Evolutionary conservation across 1,140 invertebrate genomes (phyloP).

Genomic region (Leptinotarsa texana): DNA sequence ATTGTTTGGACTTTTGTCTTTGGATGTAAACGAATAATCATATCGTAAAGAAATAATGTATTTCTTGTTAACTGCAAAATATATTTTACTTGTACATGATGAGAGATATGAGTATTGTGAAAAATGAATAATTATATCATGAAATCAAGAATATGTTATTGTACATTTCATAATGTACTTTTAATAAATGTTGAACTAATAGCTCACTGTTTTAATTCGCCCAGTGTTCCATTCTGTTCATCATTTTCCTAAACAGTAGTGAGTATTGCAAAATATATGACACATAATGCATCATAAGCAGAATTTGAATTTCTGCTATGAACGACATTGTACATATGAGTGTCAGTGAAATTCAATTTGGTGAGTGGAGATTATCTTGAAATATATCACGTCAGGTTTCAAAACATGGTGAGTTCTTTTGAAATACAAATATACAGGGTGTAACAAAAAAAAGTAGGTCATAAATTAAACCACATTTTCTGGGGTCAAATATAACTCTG

Average conservation of each 20-base stretch:
- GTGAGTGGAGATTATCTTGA: neutral
- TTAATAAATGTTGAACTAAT: neutral
- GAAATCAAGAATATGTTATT: neutral
- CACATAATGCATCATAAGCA: neutral
- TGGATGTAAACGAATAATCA: neutral
- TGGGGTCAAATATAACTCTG: no score
- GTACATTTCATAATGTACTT: neutral
- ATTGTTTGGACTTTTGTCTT: slow-evolving; percentile 19
- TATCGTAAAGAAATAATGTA: no score
- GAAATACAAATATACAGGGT: no score
- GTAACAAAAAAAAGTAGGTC: no score
- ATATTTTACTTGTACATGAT: neutral
- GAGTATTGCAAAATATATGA: neutral
- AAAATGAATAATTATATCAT: neutral
- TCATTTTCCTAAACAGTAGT: neutral
- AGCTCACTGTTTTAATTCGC: neutral
- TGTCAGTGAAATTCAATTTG: slow-evolving; percentile 9
- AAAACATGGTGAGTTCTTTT: neutral
- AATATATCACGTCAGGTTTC: neutral
- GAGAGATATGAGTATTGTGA: neutral
- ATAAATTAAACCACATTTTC: no score
- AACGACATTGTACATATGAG: neutral
- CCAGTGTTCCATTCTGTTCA: neutral
- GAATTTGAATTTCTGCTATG: neutral
- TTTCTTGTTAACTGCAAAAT: no score